phyloP scores from a whole-genome alignment of 2,113 vertebrate species.

The Peromyscus maniculatus region DNA sequence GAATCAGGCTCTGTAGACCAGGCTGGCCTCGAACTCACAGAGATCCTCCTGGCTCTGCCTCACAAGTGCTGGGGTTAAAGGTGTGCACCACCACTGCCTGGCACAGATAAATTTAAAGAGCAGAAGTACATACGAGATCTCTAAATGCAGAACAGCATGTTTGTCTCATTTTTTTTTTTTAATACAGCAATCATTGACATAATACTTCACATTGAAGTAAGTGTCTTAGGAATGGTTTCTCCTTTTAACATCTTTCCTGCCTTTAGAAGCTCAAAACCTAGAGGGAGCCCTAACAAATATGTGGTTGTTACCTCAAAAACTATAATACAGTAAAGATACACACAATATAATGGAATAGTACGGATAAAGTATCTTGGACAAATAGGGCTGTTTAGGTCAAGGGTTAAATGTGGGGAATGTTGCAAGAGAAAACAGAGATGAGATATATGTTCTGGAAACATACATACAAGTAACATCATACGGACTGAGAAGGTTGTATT shows the following conservation, averaged over 20 bases:
- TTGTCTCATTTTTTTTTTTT: not conserved
- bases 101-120: constrained; percentile 4
- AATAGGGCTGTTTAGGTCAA: not conserved
- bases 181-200: not conserved
- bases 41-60: no score
- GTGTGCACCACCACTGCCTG: no score
- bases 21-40: no score
- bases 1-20: no score
- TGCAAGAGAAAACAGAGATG: not conserved
- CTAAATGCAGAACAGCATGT: not conserved
- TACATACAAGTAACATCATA: not conserved
- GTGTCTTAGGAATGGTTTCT: not conserved
- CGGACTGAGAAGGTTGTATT: not conserved
- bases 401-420: not conserved
- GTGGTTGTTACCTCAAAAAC: not conserved
- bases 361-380: not conserved
- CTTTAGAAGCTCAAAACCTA: not conserved
- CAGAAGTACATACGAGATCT: not conserved
- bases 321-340: not conserved
- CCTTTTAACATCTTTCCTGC: not conserved
- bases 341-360: not conserved
- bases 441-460: not conserved
- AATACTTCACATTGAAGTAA: not conserved
- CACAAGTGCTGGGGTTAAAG: no score
- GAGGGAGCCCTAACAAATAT: not conserved